phyloP scores from a whole-genome alignment of 2,888 invertebrate species.

The Timandra comae region DNA sequence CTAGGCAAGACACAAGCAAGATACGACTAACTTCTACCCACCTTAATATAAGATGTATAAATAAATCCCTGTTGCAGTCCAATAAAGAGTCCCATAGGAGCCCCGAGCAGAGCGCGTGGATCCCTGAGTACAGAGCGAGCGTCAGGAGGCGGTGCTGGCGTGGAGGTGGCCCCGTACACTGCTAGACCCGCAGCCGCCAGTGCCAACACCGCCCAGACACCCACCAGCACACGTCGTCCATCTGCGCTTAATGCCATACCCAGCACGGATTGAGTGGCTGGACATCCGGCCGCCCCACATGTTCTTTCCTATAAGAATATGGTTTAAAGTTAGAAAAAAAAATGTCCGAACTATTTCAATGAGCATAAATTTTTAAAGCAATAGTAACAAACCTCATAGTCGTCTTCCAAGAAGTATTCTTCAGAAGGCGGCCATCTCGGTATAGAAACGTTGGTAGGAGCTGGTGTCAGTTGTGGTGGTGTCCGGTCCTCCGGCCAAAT shows the following conservation, averaged over 20 bases:
- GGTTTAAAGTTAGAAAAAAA: not conserved
- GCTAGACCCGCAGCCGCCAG: slow-evolving; percentile 47
- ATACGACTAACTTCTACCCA: slow-evolving; percentile 34
- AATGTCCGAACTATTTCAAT: not conserved
- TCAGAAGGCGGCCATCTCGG: slow-evolving; percentile 60
- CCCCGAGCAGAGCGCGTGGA: slow-evolving; percentile 80
- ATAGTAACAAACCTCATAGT: slow-evolving; percentile 67
- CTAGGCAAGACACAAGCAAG: no score
- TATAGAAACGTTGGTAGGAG: slow-evolving; percentile 48
- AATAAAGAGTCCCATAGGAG: slow-evolving; percentile 87
- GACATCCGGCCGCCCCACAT: slow-evolving; percentile 62
- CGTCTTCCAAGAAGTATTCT: slow-evolving; percentile 74
- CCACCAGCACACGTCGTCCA: slow-evolving; percentile 51
- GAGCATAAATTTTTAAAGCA: not conserved
- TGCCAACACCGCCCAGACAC: slow-evolving; percentile 52
- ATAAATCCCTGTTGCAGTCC: slow-evolving; percentile 91
- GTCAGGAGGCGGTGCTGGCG: slow-evolving; percentile 55
- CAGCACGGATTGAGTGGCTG: slow-evolving; percentile 46
- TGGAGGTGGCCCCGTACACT: slow-evolving; percentile 50
- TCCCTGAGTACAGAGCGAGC: slow-evolving; percentile 69
- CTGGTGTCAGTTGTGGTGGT: slow-evolving; percentile 59
- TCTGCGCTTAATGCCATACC: slow-evolving; percentile 50
- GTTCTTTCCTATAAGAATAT: slow-evolving; percentile 45
- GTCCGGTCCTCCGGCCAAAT: slow-evolving; percentile 63
- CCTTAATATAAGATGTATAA: slow-evolving; percentile 88